Evolutionary conservation across 2,888 invertebrate species (phyloP).

Genomic region (Tethea ocularis): DNA sequence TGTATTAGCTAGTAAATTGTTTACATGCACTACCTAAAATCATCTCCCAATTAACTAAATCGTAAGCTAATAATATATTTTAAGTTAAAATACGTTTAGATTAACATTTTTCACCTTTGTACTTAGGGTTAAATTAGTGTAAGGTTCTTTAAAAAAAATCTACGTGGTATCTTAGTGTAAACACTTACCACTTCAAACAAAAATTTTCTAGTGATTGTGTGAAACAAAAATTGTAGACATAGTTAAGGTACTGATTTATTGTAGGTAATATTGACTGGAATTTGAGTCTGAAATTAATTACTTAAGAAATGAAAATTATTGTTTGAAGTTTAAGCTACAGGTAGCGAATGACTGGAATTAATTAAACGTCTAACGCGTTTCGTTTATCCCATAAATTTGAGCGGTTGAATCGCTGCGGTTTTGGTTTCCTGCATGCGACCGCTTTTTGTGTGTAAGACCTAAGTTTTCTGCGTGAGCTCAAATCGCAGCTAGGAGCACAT

Average conservation of each 20-base stretch:
- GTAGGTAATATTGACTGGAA: slow-evolving; percentile 59
- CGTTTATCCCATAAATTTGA: background rate
- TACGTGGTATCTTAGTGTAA: slow-evolving; percentile 43
- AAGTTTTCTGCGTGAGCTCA: slow-evolving; percentile 14
- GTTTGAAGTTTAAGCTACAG: slow-evolving; percentile 59
- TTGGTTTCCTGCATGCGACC: background rate
- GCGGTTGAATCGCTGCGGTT: slow-evolving; percentile 7
- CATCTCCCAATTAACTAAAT: slow-evolving; percentile 45
- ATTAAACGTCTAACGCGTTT: slow-evolving; percentile 11
- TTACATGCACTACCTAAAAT: slow-evolving; percentile 38
- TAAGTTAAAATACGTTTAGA: slow-evolving; percentile 52
- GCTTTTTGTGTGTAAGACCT: background rate
- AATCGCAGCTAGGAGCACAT: slow-evolving; percentile 29
- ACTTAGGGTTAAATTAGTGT: slow-evolving; percentile 62
- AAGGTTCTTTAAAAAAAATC: slow-evolving; percentile 47
- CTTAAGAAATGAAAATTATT: slow-evolving; percentile 63
- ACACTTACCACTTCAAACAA: slow-evolving; percentile 64
- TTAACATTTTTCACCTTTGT: slow-evolving; percentile 66
- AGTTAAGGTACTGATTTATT: slow-evolving; percentile 64
- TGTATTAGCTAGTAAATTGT: slow-evolving; percentile 3
- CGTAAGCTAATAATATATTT: slow-evolving; percentile 45
- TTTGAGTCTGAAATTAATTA: slow-evolving; percentile 69
- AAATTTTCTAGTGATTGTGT: slow-evolving; percentile 55
- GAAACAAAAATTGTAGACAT: slow-evolving; percentile 41
- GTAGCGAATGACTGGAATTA: slow-evolving; percentile 21